Evolutionary conservation across 2,888 invertebrate species (phyloP), one percentile per base, ranked within the genome.

Genomic region (Eristalis pertinax): DNA sequence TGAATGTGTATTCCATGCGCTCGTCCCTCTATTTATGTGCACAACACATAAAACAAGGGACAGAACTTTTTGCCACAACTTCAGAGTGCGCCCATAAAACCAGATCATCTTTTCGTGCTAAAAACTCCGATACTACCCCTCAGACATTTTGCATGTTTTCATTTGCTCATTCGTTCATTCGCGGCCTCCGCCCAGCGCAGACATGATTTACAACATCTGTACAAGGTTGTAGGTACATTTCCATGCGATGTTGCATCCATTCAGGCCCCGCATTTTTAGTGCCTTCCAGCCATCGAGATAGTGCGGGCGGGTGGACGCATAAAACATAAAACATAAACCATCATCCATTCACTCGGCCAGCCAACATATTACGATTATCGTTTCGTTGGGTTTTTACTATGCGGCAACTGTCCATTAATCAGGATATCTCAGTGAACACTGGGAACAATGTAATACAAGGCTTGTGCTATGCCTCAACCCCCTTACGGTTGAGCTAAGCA

Each of bases 401-500:
- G 74, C 74, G 75, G 75, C 64, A 81, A 81, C 74, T 75, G 81
- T 75, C 81, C 64, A 81, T 81, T 81, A 75, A 81, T 81, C 81
- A 80, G 73, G 74, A 74, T 19, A 50, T 80, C 80, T 50, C 60
- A 32, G n/a, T 62, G 67, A 58, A 43, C 60, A 41, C 19, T 15
- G 64, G n/a, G 56, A n/a, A 72, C 79, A 79, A 78, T 77, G 56
- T 70, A 69, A 8, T 22, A 70, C 63, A 70, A 38, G 3, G 69
- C n/a, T 7, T 64, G 11, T 4, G 10, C n/a, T 7, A 3, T 26
- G 29, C 65, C 2, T 5, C 43, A 43, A 8, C 19, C 50, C 26
- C 50, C 26, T 2, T 32, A 24, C 24, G 56, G 72, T 43, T 3
- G 8, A 22, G 22, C 64, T 64, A 19, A 58, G 29, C 58, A 78